Evolutionary conservation across 1,140 invertebrate genomes (phyloP).

Genomic region (Scaptomyza montana): DNA sequence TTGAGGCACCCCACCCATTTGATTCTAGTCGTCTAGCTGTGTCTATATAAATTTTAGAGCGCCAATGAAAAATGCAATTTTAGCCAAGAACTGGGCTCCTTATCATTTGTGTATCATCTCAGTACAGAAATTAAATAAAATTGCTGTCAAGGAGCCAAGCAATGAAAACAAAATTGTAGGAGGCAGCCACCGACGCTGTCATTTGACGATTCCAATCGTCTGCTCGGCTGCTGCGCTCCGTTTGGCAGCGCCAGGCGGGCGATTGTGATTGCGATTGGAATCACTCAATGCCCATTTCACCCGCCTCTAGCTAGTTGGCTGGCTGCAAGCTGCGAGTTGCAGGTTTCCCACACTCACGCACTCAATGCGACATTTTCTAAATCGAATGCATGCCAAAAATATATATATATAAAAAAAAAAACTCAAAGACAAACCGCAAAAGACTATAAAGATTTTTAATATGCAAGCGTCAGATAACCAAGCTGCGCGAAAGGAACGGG

Average conservation of each 20-base stretch:
- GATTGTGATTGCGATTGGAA: constrained; percentile 73
- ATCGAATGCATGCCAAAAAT: constrained; percentile 71
- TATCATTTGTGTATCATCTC: constrained; percentile 71
- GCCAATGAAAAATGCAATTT: constrained; percentile 79
- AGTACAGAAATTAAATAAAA: constrained; percentile 74
- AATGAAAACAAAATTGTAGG: constrained; percentile 64
- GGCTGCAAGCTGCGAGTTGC: constrained; percentile 10
- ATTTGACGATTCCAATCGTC: constrained; percentile 73
- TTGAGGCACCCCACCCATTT: constrained; percentile 31
- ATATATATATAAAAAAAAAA: constrained; percentile 30
- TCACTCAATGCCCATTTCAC: constrained; percentile 60
- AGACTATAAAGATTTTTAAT: constrained; percentile 81
- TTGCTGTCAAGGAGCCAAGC: constrained; percentile 68
- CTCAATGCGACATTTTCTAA: constrained; percentile 57
- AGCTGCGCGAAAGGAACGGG: constrained; percentile 9
- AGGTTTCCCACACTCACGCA: constrained; percentile 76
- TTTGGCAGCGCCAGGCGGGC: constrained; percentile 66
- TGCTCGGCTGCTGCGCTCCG: constrained; percentile 71
- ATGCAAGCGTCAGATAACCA: constrained; percentile 70
- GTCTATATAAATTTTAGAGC: constrained; percentile 38
- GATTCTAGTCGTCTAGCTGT: constrained; percentile 11
- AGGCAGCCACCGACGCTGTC: constrained; percentile 53
- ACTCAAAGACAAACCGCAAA: constrained; percentile 80
- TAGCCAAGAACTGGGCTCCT: constrained; percentile 50
- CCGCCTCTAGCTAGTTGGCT: constrained; percentile 29